Evolutionary conservation across 2,888 invertebrate genomes (phyloP).

Genomic region (Melanostoma mellinum): DNA sequence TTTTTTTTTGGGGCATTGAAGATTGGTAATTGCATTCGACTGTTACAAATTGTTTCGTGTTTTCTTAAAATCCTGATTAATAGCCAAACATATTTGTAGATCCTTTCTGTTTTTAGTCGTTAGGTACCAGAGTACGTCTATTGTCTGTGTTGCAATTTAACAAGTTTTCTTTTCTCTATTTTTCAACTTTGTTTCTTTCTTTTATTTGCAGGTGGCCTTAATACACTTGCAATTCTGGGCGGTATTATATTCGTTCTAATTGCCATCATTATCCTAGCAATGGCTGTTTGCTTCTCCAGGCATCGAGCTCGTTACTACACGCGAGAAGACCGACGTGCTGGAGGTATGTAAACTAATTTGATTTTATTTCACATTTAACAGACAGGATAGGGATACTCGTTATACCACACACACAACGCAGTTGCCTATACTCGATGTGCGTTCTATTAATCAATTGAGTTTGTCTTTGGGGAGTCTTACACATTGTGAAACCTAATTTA

Average conservation of each 20-base stretch:
- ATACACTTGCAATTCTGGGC: constrained; percentile 81
- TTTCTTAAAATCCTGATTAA: constrained; percentile 64
- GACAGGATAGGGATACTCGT: neutral
- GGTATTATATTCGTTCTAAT: constrained; percentile 81
- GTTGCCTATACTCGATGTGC: neutral
- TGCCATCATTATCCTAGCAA: constrained; percentile 80
- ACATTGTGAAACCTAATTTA: constrained; percentile 13
- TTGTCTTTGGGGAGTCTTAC: neutral
- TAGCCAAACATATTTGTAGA: constrained; percentile 34
- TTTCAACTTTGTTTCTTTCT: neutral
- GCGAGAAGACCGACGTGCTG: constrained; percentile 85
- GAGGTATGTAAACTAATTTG: constrained; percentile 71
- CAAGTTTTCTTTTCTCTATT: constrained; percentile 1
- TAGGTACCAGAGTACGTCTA: constrained; percentile 16
- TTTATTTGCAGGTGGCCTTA: constrained; percentile 82
- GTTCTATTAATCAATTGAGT: neutral
- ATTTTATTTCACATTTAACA: constrained; percentile 26
- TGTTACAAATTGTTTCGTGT: constrained; percentile 68
- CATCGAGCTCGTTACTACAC: constrained; percentile 90
- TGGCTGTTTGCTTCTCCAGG: constrained; percentile 85
- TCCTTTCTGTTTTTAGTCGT: constrained; percentile 8
- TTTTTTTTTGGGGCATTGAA: constrained; percentile 26
- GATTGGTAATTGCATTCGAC: constrained; percentile 69
- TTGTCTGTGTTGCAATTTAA: constrained; percentile 27
- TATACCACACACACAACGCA: neutral